Base-by-base conservation (phyloP, 2,888 invertebrate species). In the Subacronicta megacephala region DNA sequence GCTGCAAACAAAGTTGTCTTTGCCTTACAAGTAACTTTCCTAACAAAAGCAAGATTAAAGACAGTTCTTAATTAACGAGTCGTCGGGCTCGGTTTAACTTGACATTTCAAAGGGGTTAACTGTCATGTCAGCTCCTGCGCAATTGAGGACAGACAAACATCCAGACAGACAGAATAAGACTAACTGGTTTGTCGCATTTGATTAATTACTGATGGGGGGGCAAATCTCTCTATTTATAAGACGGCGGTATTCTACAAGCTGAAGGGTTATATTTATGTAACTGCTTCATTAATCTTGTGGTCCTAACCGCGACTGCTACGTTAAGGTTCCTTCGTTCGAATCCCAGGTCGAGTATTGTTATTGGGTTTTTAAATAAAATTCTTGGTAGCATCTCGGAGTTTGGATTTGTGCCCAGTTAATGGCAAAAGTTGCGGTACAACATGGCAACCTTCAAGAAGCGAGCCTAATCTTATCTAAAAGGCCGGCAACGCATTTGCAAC, bases 81-180 rank as follows among this genome's bases (percentile, higher is more conserved):
- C 65, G 55, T 56, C 61, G 54, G 40, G 36, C 46, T 70, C 44
- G 55, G 62, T 72, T 76, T 72, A 72, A 71, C 62, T 74, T 68
- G 67, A 73, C 72, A 74, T 70, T 66, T 49, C 9, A 67, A 73
- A 75, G 63, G 79, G 80, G 81, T 82, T 80, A 83, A 81, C 70
- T 70, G 51, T 60, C 44, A 73, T 68, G 76, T 74, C 75, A 62
- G 68, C 70, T 66, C 59, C 65, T 57, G 58, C 64, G 77, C 81
- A 88, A 89, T 87, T 88, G 84, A 66, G 71, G 62, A 80, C 83
- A 81, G 80, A 83, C 81, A 76, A 73, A 82, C 77, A 61, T 50
- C 77, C 62, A 70, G 73, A 80, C 88, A 88, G 89, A 89, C 89
- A 85, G 62, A 90, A 90, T 79, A 88, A 74, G 70, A 82, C 56